A percentile compares a stretch with the other conserved stretches of the same genome.
Conservation (phyloP, 2,113 vertebrate species). For the Synchiropus splendidus region DNA sequence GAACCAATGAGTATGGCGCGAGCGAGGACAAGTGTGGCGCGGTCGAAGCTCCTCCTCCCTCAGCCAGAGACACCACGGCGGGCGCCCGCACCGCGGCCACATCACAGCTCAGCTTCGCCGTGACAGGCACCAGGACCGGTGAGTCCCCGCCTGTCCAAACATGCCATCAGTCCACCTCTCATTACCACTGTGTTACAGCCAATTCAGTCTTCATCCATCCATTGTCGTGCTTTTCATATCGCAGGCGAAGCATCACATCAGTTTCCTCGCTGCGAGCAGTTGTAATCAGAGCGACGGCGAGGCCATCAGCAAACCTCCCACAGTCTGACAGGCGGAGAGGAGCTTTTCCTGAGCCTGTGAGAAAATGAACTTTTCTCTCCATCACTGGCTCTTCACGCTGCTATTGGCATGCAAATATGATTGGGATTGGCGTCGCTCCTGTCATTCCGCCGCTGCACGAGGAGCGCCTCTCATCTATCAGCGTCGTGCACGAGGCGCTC, state of each 20-base stretch:
- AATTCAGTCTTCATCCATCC: too few species aligned
- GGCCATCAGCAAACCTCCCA: conserved; percentile 6
- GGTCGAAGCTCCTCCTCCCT: conserved; percentile 39
- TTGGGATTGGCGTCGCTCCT: conserved; percentile 28
- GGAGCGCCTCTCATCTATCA: conserved; percentile 2
- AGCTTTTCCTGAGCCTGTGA: conserved; percentile 13
- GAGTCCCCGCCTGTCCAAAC: too few species aligned
- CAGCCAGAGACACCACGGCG: too few species aligned
- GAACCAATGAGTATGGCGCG: conserved; percentile 5
- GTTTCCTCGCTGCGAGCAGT: too few species aligned
- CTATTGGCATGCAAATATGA: conserved; percentile 40
- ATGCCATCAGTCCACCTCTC: background rate
- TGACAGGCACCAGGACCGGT: too few species aligned
- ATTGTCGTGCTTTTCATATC: too few species aligned
- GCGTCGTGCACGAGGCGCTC: too few species aligned
- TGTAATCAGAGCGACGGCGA: background rate
- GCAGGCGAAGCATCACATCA: too few species aligned
- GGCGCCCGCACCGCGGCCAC: too few species aligned
- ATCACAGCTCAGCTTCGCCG: too few species aligned
- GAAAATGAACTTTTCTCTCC: conserved; percentile 28
- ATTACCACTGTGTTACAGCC: background rate
- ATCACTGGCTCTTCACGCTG: conserved; percentile 35
- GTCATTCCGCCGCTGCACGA: conserved; percentile 7
- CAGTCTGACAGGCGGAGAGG: conserved; percentile 3
- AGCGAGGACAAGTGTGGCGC: conserved; percentile 11